A percentile compares a stretch with the other conserved stretches of the same genome.
Conservation (phyloP, 1,140 invertebrate genomes). For the Trichonephila clavipes region DNA sequence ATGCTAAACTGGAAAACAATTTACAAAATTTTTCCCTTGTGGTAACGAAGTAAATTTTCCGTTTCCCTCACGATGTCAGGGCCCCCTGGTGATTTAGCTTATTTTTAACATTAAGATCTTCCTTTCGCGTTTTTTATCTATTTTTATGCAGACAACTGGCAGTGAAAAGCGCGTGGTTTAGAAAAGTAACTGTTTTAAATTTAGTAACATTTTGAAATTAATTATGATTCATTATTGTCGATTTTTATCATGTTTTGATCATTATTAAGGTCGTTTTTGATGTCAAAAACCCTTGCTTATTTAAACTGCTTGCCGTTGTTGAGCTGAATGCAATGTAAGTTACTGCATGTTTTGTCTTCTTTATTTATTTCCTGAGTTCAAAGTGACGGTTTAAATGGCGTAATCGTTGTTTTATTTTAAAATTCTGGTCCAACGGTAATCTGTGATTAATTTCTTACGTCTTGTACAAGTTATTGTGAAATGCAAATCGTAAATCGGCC, state of each 20-base stretch:
- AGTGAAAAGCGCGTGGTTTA: neutral
- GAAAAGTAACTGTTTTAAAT: neutral
- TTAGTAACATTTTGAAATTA: neutral
- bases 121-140: neutral
- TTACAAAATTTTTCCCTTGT: no score
- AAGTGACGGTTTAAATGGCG: neutral
- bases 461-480: neutral
- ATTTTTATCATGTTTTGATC: neutral
- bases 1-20: no score
- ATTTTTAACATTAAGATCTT: no score
- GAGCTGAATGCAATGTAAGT: neutral
- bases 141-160: neutral
- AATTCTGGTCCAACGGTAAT: no score
- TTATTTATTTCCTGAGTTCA: neutral
- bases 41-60: no score
- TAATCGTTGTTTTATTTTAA: neutral
- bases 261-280: neutral
- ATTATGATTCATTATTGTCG: neutral
- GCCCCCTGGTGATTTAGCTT: no score
- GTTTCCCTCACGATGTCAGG: no score
- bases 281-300: neutral
- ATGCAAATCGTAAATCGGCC: neutral
- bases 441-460: neutral
- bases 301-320: neutral
- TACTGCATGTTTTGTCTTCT: neutral